phyloP scores from a whole-genome alignment of 2,888 invertebrate species.

The Aphidoletes aphidimyza region DNA sequence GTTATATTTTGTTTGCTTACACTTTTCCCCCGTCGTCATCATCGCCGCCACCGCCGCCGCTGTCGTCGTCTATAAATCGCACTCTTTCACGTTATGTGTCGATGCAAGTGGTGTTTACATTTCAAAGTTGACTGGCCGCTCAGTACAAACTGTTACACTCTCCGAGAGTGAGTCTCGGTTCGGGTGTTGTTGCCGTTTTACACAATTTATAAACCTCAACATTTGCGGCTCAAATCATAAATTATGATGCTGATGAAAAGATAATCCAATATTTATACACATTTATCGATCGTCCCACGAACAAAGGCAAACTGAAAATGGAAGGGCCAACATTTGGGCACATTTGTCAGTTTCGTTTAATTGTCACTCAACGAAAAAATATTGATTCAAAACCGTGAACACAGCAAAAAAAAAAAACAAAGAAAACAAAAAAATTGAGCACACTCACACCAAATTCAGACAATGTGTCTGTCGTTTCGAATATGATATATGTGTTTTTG shows the following conservation, averaged over 20 bases:
- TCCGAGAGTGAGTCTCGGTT: no score
- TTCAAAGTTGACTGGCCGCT: conserved; percentile 18
- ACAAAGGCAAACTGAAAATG: neutral
- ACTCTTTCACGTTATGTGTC: no score
- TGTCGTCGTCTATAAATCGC: no score
- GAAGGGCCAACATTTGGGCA: neutral
- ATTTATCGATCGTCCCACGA: neutral
- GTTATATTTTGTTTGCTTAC: neutral
- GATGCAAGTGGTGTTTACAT: neutral
- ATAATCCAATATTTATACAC: conserved; percentile 30
- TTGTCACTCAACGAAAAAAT: conserved; percentile 30
- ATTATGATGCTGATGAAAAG: neutral
- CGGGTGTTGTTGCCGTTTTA: no score
- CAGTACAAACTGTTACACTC: neutral
- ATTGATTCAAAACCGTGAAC: neutral
- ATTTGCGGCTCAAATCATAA: no score
- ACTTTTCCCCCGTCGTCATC: neutral
- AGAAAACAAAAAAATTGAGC: no score
- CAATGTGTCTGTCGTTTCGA: neutral
- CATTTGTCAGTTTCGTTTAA: conserved; percentile 17
- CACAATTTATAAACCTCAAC: no score
- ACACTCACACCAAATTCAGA: neutral
- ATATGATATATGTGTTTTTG: neutral
- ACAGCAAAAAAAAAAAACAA: neutral
- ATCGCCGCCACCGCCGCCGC: no score